A percentile compares a stretch with the other conserved stretches of the same genome.
phyloP scores from a whole-genome alignment of 1,140 invertebrate species.

The Littorina saxatilis region DNA sequence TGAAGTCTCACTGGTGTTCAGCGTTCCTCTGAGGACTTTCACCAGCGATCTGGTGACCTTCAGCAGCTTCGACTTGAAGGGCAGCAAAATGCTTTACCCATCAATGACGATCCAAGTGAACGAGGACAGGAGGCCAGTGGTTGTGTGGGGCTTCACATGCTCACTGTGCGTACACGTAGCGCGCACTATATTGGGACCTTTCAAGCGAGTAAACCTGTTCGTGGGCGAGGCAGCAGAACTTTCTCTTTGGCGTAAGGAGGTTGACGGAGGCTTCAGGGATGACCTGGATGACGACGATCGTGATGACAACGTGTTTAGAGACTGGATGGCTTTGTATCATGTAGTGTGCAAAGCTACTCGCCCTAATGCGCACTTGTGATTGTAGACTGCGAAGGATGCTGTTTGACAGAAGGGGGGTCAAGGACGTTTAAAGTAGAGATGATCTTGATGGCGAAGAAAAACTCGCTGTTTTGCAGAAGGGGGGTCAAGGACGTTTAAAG shows the following conservation, averaged over 20 bases:
- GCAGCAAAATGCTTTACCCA: background rate
- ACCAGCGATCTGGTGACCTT: background rate
- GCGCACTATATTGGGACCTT: background rate
- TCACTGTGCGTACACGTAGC: background rate
- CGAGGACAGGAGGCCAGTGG: background rate
- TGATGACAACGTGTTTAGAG: slow-evolving; percentile 10
- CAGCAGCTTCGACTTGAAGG: background rate
- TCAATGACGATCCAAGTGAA: background rate
- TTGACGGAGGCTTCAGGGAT: background rate
- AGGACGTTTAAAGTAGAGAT: no score
- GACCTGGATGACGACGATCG: background rate
- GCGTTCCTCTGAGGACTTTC: slow-evolving; percentile 29
- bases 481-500: no score
- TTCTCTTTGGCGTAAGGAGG: background rate
- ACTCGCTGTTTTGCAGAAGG: no score
- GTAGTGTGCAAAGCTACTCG: background rate
- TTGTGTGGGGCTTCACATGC: slow-evolving; percentile 20
- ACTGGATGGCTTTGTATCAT: background rate
- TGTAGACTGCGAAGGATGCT: no score
- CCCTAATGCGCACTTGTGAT: background rate
- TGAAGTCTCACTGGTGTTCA: slow-evolving; percentile 35
- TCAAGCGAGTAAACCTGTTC: background rate
- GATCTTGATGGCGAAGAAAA: no score
- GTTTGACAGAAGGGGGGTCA: no score
- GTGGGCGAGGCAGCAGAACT: background rate